Evolutionary conservation across 1,140 invertebrate species (phyloP), one percentile per base, ranked within the genome.

Genomic region (Himalopsyche phryganea): DNA sequence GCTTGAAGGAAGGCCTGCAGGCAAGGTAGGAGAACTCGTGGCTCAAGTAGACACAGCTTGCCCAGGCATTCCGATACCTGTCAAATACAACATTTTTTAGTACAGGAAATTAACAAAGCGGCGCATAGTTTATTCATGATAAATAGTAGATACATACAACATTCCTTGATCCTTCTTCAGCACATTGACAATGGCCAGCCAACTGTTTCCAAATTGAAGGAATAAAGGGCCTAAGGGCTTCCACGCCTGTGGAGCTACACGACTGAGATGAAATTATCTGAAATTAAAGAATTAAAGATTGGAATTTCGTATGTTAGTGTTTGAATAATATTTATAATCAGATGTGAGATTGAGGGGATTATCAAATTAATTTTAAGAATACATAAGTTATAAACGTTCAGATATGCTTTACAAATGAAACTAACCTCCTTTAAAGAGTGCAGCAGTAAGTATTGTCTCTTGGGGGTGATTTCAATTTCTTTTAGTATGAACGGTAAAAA

Each of bases 81-180:
- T 9, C 1, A 47, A 38, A 53, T 33, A 58, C n/a, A 44, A 50
- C 18, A 44, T n/a, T 42, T 44, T 28, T 36, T n/a, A n/a, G n/a
- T n/a, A n/a, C n/a, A n/a, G n/a, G n/a, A n/a, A n/a, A n/a, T n/a
- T n/a, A n/a, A n/a, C n/a, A n/a, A n/a, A n/a, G n/a, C n/a, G n/a
- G n/a, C n/a, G n/a, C n/a, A n/a, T n/a, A n/a, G n/a, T n/a, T n/a
- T n/a, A n/a, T n/a, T n/a, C n/a, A n/a, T n/a, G n/a, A n/a, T n/a
- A n/a, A n/a, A n/a, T n/a, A 3, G 11, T 4, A 40, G 11, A 61
- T 63, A 77, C 75, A 63, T 71, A 78, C 96, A 2, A 99, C 95
- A 76, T 98, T 98, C 40, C 97, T 82, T 7, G 95, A 98, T 15
- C 96, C 96, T 79, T 99, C 96, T 77, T 98, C 97, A 0, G 83